phyloP scores from a whole-genome alignment of 2,797 vertebrate species.

The Botia almorhae region DNA sequence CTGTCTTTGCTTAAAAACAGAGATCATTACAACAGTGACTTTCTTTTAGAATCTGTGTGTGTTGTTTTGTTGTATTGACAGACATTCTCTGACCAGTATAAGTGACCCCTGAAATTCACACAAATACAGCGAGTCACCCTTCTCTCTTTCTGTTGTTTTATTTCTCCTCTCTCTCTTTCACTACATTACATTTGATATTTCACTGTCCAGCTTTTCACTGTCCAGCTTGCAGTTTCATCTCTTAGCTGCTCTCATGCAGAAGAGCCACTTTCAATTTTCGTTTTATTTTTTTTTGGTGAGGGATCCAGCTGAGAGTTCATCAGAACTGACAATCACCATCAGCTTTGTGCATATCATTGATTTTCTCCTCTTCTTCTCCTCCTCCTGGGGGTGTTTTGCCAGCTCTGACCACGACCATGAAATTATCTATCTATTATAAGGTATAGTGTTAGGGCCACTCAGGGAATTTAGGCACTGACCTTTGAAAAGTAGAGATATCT shows the following conservation, averaged over 20 bases:
- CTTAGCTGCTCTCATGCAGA: constrained; percentile 8
- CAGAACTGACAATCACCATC: constrained; percentile 56
- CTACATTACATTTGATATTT: constrained; percentile 28
- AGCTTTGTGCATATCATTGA: background rate
- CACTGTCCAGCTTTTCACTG: constrained; percentile 39
- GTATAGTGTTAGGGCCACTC: background rate
- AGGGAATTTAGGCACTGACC: background rate
- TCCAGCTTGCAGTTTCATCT: constrained; percentile 35
- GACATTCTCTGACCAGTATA: constrained; percentile 18
- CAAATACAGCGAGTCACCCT: constrained; percentile 23
- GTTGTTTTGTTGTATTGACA: constrained; percentile 16
- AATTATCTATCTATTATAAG: background rate
- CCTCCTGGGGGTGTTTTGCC: background rate
- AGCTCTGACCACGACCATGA: constrained; percentile 9
- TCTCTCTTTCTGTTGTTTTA: background rate
- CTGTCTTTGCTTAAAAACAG: background rate
- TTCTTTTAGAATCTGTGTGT: background rate
- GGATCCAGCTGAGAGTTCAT: constrained; percentile 53
- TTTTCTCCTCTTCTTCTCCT: background rate
- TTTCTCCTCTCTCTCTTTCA: constrained; percentile 22
- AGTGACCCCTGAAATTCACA: constrained; percentile 37
- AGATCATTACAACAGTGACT: background rate
- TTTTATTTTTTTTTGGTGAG: constrained; percentile 42
- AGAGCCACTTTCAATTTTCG: constrained; percentile 42
- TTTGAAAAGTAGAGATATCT: background rate